Evolutionary conservation across 2,113 vertebrate genomes (phyloP), one percentile per base, ranked within the genome.

Genomic region (Grantiella picta): DNA sequence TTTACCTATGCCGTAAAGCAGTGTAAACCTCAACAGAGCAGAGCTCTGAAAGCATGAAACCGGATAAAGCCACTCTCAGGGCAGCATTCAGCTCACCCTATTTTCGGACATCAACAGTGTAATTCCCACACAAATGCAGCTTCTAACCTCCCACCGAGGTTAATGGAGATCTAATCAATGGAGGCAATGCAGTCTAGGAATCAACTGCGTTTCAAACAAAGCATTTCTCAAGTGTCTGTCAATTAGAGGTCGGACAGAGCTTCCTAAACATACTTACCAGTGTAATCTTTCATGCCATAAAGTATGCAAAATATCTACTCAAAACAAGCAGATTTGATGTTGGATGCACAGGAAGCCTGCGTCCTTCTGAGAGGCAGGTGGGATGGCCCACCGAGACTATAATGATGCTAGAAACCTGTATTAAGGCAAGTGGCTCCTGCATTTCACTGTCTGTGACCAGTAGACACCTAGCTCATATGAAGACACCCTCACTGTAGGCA

Each of bases 1-100:
- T 36, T 35, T 5, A 65, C 15, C 27, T 56, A n/a, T 2, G 3
- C 52, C 89, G 54, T 31, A n/a, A 0, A 4, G 23, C 20, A 19
- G 7, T 4, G 7, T 7, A 69, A 76, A 35, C 11, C 45, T 80
- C 29, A n/a, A 28, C 4, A 53, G 35, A 53, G 21, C 4, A 60
- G 18, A 54, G 11, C 11, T 61, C 56, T 57, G 18, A 57, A 83
- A 87, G 65, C 12, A n/a, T 5, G 22, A 66, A 57, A 22, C 27
- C 42, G 44, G 29, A 53, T 28, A 24, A 73, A 79, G 25, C 25
- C 29, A 50, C 23, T 22, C 21, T 12, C 15, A 47, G 12, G 4
- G 25, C 2, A 75, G 38, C 23, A 35, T 42, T 86, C 44, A 24
- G 15, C 7, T 59, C 14, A 50, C 25, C 7, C 35, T 42, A 6